Conservation (phyloP, 1,140 invertebrate species). For the Bombus soroeensis region DNA sequence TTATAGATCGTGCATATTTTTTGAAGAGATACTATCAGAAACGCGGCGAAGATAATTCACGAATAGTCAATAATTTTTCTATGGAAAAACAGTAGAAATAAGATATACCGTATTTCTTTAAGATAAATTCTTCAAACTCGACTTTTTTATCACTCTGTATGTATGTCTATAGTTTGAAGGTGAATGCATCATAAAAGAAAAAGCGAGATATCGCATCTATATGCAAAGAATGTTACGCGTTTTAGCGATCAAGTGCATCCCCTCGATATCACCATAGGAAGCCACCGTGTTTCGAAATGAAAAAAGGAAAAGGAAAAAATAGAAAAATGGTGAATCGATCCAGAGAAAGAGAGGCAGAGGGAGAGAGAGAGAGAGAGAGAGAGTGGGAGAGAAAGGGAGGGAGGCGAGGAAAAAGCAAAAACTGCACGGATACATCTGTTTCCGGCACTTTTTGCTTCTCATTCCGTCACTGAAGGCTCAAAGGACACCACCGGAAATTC, state of each 20-base stretch:
- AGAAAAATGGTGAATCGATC: background rate
- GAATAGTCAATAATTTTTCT: background rate
- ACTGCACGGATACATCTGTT: conserved; percentile 17
- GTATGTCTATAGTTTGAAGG: no score
- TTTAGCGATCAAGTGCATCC: conserved; percentile 6
- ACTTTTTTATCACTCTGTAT: background rate
- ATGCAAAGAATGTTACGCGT: background rate
- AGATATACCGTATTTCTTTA: background rate
- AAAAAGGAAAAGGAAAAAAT: background rate
- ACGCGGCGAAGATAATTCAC: background rate
- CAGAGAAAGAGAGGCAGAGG: no score
- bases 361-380: no score
- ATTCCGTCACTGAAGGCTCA: conserved; percentile 26
- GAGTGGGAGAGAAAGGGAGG: background rate
- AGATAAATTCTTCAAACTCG: background rate
- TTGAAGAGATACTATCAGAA: background rate
- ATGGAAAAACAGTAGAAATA: background rate
- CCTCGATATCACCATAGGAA: background rate
- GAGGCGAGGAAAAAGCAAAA: background rate
- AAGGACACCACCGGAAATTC: conserved; percentile 50
- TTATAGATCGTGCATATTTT: background rate
- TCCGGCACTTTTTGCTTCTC: conserved; percentile 44
- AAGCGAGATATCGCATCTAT: background rate
- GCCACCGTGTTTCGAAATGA: background rate
- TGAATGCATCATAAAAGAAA: background rate